phyloP scores from a whole-genome alignment of 2,888 invertebrate genomes.

The Megaustenia siamemsis region DNA sequence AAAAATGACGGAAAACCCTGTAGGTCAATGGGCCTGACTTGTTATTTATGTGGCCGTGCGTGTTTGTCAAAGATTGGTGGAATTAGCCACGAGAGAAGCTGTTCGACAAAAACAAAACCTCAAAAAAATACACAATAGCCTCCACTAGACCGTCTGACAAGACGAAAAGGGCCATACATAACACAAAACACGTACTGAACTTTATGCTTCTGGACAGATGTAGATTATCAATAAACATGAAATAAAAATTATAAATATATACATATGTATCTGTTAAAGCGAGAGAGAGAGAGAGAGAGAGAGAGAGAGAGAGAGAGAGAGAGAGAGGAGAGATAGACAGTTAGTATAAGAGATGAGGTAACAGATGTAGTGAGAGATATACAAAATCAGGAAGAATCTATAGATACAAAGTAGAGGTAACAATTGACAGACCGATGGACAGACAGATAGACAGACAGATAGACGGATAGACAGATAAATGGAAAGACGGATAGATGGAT shows the following conservation, averaged over 20 bases:
- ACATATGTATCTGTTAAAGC: too few species aligned
- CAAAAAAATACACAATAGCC: too few species aligned
- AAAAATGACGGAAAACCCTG: not conserved
- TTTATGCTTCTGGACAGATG: too few species aligned
- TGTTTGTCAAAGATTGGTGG: too few species aligned
- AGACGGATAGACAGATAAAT: constrained; percentile 31
- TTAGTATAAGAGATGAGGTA: not conserved
- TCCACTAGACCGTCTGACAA: too few species aligned
- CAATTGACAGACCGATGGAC: too few species aligned
- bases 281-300: constrained; percentile 34
- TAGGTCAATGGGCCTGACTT: not conserved
- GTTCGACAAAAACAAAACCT: too few species aligned
- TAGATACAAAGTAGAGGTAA: not conserved
- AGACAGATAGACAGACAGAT: constrained; percentile 36
- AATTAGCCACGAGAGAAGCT: too few species aligned
- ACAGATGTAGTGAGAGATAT: too few species aligned
- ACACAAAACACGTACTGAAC: too few species aligned
- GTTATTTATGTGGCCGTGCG: not conserved
- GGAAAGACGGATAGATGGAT: too few species aligned
- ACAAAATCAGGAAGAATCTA: not conserved
- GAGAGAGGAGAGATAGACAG: constrained; percentile 36
- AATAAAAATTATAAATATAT: not conserved
- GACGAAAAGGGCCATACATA: too few species aligned
- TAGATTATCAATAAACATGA: not conserved
- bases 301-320: constrained; percentile 37